Conservation (phyloP, 2,888 invertebrate genomes). For the Nomada goodeniana region DNA sequence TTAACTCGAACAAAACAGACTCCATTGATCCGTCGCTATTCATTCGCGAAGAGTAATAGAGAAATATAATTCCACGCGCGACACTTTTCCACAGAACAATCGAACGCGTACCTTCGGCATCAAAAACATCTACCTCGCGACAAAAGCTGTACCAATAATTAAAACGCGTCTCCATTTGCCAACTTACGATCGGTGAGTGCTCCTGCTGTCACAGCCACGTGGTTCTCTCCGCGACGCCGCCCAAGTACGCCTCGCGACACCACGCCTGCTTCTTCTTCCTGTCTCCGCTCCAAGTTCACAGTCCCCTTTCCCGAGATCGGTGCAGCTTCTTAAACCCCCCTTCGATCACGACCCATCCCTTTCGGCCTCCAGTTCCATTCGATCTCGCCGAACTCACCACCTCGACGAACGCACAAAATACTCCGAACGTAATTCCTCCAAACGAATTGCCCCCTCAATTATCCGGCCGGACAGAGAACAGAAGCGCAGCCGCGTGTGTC, state of each 20-base stretch:
- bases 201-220: conserved; percentile 54
- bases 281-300: background rate
- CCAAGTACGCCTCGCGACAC: conserved; percentile 10
- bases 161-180: background rate
- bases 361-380: background rate
- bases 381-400: background rate
- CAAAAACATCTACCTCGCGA: background rate
- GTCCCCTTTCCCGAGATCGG: background rate
- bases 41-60: no score
- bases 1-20: no score
- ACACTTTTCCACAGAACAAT: background rate
- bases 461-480: no score
- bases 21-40: no score
- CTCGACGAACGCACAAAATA: no score
- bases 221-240: conserved; percentile 47
- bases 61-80: background rate
- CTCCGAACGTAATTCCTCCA: no score
- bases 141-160: background rate
- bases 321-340: background rate
- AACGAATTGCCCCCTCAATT: no score
- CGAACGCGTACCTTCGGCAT: background rate
- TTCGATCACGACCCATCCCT: no score
- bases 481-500: background rate
- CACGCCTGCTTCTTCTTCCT: conserved; percentile 55
- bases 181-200: conserved; percentile 44